These are phyloP conservation scores for Pampus argenteus DNA, from an alignment of 2,797 vertebrate species.

Conservation along the genomic window DNA sequence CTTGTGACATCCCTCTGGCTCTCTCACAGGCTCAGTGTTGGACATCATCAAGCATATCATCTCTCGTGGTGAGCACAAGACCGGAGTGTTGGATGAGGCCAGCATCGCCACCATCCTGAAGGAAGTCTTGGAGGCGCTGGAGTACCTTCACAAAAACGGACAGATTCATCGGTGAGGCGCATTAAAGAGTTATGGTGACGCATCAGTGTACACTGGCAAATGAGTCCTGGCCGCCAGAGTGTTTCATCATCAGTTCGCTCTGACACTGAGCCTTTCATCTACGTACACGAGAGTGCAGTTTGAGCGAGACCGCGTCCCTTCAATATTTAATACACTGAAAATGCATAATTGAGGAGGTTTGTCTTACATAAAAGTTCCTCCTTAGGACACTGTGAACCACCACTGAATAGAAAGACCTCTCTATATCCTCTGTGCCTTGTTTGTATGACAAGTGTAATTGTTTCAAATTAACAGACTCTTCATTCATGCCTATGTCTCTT, in stretches of 20 bases:
- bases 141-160: conserved; percentile 96
- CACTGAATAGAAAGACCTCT: conserved; percentile 25
- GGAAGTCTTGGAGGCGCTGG: conserved; percentile 93
- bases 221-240: not conserved
- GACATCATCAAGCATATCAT: conserved; percentile 97
- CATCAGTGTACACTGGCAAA: not conserved
- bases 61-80: conserved; percentile 94
- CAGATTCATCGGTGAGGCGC: conserved; percentile 93
- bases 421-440: not conserved
- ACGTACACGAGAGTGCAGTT: conserved; percentile 13
- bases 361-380: conserved; percentile 65
- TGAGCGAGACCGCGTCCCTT: conserved; percentile 52
- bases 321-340: conserved; percentile 73
- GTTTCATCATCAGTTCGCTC: conserved; percentile 10
- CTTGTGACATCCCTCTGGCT: conserved; percentile 38
- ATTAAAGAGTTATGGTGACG: not conserved
- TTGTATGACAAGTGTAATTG: not conserved
- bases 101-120: conserved; percentile 93
- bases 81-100: conserved; percentile 92
- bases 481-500: not conserved
- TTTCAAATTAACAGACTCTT: conserved; percentile 3
- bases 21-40: conserved; percentile 90
- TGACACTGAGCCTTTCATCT: conserved; percentile 29
- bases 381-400: conserved; percentile 40
- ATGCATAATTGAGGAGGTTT: conserved; percentile 77